Conservation (phyloP, 2,113 vertebrate species). For the Dicaeum eximium region DNA sequence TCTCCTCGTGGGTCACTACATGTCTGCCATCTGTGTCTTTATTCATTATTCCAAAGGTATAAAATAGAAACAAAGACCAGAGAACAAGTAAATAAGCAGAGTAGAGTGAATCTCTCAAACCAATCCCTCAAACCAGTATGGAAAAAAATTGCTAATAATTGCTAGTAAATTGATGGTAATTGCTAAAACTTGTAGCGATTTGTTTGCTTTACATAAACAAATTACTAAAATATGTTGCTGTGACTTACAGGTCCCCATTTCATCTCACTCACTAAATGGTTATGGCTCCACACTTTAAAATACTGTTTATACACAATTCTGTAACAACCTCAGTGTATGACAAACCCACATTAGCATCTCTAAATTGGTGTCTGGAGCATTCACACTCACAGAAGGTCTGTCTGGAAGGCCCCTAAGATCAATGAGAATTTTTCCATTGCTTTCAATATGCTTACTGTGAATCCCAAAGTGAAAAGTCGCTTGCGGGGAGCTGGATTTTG, state of each 20-base stretch:
- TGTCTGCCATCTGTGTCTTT: neutral
- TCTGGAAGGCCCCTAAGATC: conserved; percentile 3
- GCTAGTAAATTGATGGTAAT: neutral
- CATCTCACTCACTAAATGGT: neutral
- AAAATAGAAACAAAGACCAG: neutral
- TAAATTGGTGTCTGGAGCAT: conserved; percentile 1
- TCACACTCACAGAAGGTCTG: conserved; percentile 41
- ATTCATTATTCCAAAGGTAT: neutral
- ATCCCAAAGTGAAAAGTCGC: neutral
- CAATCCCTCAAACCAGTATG: neutral
- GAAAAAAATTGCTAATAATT: neutral
- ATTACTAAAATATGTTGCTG: conserved; percentile 48
- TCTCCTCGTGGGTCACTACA: neutral
- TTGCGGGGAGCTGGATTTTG: neutral
- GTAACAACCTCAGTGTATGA: neutral
- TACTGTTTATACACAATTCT: conserved; percentile 25
- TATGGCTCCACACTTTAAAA: conserved; percentile 14
- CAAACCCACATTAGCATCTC: conserved; percentile 2
- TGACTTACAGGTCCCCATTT: conserved; percentile 32
- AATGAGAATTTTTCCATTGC: neutral
- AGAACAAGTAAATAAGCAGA: neutral
- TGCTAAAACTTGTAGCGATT: conserved; percentile 5
- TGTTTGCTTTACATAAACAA: conserved; percentile 37
- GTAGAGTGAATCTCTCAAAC: neutral
- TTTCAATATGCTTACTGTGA: conserved; percentile 36